phyloP scores from a whole-genome alignment of 1,140 invertebrate genomes.

The Chelonus insularis region DNA sequence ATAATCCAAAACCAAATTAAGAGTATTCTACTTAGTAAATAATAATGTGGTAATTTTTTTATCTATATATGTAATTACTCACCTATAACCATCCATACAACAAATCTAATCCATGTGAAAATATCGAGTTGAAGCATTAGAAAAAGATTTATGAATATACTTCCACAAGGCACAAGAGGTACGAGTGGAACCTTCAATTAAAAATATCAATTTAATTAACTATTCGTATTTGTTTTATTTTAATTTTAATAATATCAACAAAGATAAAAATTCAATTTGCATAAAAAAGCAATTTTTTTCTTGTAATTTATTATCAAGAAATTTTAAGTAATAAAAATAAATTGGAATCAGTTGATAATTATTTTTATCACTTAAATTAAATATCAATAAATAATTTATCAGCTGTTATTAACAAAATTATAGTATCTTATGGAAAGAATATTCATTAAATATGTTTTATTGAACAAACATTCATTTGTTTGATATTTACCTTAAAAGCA shows the following conservation, averaged over 20 bases:
- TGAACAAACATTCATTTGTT: too few relatives aligned
- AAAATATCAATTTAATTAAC: conserved; percentile 1
- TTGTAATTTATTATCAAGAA: too few relatives aligned
- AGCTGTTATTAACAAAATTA: too few relatives aligned
- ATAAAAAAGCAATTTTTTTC: too few relatives aligned
- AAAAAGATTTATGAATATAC: conserved; percentile 84
- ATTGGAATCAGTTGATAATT: too few relatives aligned
- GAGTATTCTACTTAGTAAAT: not conserved
- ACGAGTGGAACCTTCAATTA: conserved; percentile 84
- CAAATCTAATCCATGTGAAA: conserved; percentile 83
- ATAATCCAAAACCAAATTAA: too few relatives aligned
- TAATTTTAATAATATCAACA: too few relatives aligned
- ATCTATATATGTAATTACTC: conserved; percentile 31
- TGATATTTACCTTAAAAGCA: conserved; percentile 5
- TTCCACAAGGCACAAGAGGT: conserved; percentile 80
- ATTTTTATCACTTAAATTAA: too few relatives aligned
- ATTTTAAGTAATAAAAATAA: too few relatives aligned
- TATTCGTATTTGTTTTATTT: not conserved
- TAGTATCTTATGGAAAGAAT: too few relatives aligned
- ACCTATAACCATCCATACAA: conserved; percentile 77
- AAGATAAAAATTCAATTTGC: too few relatives aligned
- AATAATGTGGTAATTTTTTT: not conserved
- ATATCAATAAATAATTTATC: too few relatives aligned
- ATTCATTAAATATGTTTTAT: not conserved
- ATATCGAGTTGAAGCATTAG: conserved; percentile 83